Percentiles rank a stretch among this genome's conserved stretches.
phyloP scores from a whole-genome alignment of 2,888 invertebrate genomes.

The Argynnis bischoffii region DNA sequence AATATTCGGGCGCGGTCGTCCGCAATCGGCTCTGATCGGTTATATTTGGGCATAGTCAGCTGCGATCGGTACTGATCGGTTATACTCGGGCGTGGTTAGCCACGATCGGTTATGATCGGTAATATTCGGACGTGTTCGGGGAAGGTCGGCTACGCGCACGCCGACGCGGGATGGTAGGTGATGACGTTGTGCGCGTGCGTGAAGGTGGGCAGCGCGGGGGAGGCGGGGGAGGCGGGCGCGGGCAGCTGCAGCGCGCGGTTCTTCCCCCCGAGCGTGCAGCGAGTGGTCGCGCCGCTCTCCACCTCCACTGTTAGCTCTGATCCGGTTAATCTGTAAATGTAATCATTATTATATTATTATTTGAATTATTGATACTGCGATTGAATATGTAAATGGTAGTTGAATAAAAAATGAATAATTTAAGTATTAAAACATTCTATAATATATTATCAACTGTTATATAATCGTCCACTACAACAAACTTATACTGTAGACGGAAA shows the following conservation, averaged over 20 bases:
- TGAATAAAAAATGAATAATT: too few relatives aligned
- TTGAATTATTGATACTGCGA: too few relatives aligned
- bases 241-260: slow-evolving; percentile 77
- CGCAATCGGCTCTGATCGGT: too few relatives aligned
- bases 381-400: too few relatives aligned
- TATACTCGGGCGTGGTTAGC: neutral
- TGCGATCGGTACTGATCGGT: too few relatives aligned
- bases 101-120: too few relatives aligned
- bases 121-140: neutral
- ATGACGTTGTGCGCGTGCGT: slow-evolving; percentile 80
- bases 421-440: too few relatives aligned
- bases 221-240: slow-evolving; percentile 40
- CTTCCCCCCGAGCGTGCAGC: slow-evolving; percentile 93
- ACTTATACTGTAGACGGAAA: too few relatives aligned
- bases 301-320: slow-evolving; percentile 89
- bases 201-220: slow-evolving; percentile 58
- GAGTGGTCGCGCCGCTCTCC: slow-evolving; percentile 87
- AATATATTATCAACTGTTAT: too few relatives aligned
- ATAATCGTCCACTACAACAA: too few relatives aligned
- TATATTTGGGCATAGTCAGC: neutral
- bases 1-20: too few relatives aligned
- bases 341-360: too few relatives aligned
- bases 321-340: slow-evolving; percentile 83
- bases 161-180: slow-evolving; percentile 76
- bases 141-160: slow-evolving; percentile 52